Percentiles rank a stretch among this genome's conserved stretches.
phyloP scores from a whole-genome alignment of 2,888 invertebrate genomes.

The Tetranychus piercei region DNA sequence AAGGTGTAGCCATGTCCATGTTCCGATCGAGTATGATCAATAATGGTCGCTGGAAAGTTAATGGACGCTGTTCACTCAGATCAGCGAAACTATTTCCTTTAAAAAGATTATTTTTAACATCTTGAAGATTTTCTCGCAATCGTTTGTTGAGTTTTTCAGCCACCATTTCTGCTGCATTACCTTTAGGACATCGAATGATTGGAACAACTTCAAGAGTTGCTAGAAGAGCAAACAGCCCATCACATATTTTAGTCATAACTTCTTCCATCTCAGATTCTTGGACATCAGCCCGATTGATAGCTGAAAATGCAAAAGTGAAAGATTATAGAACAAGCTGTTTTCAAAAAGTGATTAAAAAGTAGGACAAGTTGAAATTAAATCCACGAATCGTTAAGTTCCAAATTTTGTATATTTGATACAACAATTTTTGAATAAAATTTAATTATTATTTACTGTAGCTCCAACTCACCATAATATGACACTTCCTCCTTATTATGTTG shows the following conservation, averaged over 20 bases:
- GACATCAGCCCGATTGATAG: conserved; percentile 78
- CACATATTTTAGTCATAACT: conserved; percentile 82
- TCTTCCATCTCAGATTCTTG: conserved; percentile 86
- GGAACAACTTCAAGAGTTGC: conserved; percentile 76
- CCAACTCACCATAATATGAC: conserved; percentile 64
- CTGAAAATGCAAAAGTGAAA: conserved; percentile 30
- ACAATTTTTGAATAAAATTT: background rate
- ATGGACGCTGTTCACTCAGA: conserved; percentile 12
- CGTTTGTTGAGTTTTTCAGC: conserved; percentile 92
- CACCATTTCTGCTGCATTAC: conserved; percentile 96
- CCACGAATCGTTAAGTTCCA: no score
- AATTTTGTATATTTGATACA: conserved; percentile 13
- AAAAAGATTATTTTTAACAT: conserved; percentile 73
- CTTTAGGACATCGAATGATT: conserved; percentile 74
- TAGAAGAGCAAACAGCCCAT: conserved; percentile 90
- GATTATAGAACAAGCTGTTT: conserved; percentile 32
- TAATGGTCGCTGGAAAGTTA: conserved; percentile 65
- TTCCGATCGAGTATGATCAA: conserved; percentile 79
- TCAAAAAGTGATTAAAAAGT: conserved; percentile 5
- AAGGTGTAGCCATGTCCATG: conserved; percentile 85
- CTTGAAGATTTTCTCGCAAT: conserved; percentile 83
- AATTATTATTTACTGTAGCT: no score
- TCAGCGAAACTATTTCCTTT: conserved; percentile 30
- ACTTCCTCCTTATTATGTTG: conserved; percentile 76
- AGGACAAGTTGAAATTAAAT: no score